phyloP scores from a whole-genome alignment of 1,140 invertebrate species.

The Brachionus asplanchnoidis region DNA sequence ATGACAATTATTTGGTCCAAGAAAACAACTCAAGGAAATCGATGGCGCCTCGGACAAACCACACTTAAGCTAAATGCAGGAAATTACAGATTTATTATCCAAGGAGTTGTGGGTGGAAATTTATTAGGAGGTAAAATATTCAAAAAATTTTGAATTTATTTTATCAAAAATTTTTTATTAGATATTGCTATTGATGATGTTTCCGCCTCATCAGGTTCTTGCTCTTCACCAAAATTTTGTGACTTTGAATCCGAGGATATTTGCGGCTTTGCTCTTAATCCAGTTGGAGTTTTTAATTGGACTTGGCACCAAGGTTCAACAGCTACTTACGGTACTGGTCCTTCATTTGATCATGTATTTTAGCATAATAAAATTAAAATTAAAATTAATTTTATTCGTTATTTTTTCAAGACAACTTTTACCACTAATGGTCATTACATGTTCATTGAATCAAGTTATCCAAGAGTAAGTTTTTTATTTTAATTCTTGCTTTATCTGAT shows the following conservation, averaged over 20 bases:
- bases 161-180: background rate
- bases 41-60: background rate
- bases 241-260: slow-evolving; percentile 41
- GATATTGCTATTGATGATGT: slow-evolving; percentile 39
- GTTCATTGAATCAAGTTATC: slow-evolving; percentile 24
- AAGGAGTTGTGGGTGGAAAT: slow-evolving; percentile 11
- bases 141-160: no score
- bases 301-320: slow-evolving; percentile 45
- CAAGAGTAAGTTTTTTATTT: background rate
- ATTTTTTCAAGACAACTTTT: background rate
- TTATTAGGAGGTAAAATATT: background rate
- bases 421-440: slow-evolving; percentile 19
- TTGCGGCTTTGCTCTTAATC: slow-evolving; percentile 50
- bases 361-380: background rate
- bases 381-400: background rate
- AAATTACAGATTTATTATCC: slow-evolving; percentile 26
- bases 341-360: slow-evolving; percentile 36
- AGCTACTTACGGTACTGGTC: slow-evolving; percentile 42
- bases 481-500: no score
- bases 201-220: background rate
- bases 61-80: background rate
- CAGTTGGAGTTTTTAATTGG: slow-evolving; percentile 53
- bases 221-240: background rate
- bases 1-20: background rate
- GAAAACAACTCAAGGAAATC: background rate